Conservation (phyloP, 2,113 vertebrate species). For the Rhinoptilus africanus region DNA sequence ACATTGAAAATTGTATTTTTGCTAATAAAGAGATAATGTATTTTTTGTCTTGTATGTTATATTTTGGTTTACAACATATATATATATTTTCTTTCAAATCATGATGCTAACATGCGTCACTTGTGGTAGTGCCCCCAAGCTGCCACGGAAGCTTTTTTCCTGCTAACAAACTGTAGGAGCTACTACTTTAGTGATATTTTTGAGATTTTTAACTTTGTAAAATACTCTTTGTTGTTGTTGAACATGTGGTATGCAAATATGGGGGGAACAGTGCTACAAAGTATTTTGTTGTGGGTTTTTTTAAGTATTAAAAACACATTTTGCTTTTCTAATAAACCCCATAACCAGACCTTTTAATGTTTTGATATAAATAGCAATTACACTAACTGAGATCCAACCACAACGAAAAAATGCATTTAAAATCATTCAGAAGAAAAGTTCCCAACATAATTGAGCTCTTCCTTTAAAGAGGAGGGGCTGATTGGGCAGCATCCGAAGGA, state of each 20-base stretch:
- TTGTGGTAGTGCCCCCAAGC: not conserved
- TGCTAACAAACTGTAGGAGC: constrained; percentile 5
- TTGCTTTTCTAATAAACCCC: constrained; percentile 57
- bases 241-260: constrained; percentile 56
- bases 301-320: constrained; percentile 55
- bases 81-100: not conserved
- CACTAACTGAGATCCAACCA: constrained; percentile 34
- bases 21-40: not conserved
- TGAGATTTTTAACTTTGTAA: constrained; percentile 43
- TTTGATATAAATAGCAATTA: constrained; percentile 50
- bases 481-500: not conserved
- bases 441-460: constrained; percentile 6
- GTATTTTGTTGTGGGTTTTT: constrained; percentile 56
- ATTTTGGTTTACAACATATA: not conserved
- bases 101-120: accelerated
- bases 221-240: constrained; percentile 6
- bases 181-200: not conserved
- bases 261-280: not conserved
- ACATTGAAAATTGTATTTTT: not conserved
- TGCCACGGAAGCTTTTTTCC: not conserved
- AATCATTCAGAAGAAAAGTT: constrained; percentile 16
- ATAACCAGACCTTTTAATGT: constrained; percentile 46
- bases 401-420: not conserved
- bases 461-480: not conserved
- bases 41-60: not conserved